Conservation (phyloP, 2,113 vertebrate species). For the Rhadina sibilatrix region DNA sequence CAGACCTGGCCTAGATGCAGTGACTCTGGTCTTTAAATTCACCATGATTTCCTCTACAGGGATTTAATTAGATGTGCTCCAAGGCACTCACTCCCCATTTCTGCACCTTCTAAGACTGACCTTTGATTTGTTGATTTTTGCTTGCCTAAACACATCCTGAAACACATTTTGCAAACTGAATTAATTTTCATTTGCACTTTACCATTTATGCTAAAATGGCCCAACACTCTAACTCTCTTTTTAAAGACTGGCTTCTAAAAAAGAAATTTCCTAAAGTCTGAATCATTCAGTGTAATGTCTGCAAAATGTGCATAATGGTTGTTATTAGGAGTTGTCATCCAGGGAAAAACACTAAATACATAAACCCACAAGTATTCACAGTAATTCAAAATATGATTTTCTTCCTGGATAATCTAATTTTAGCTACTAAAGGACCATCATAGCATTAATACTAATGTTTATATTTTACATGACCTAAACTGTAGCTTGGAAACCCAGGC, state of each 20-base stretch:
- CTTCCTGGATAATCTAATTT: background rate
- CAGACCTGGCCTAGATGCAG: background rate
- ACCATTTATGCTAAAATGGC: background rate
- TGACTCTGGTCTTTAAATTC: background rate
- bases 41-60: background rate
- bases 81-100: background rate
- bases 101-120: background rate
- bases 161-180: conserved; percentile 25
- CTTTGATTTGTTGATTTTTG: background rate
- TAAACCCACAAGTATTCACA: background rate
- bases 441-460: background rate
- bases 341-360: conserved; percentile 35
- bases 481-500: background rate
- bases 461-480: background rate
- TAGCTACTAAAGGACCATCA: background rate
- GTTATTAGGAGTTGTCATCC: conserved; percentile 7
- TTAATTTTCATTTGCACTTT: conserved; percentile 36
- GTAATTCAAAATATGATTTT: conserved; percentile 25
- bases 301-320: conserved; percentile 32
- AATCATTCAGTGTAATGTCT: conserved; percentile 19
- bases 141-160: conserved; percentile 20
- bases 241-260: background rate
- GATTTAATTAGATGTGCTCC: background rate
- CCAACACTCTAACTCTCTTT: background rate
- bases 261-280: background rate